Conservation (phyloP, 2,113 vertebrate species). For the Talpa occidentalis region DNA sequence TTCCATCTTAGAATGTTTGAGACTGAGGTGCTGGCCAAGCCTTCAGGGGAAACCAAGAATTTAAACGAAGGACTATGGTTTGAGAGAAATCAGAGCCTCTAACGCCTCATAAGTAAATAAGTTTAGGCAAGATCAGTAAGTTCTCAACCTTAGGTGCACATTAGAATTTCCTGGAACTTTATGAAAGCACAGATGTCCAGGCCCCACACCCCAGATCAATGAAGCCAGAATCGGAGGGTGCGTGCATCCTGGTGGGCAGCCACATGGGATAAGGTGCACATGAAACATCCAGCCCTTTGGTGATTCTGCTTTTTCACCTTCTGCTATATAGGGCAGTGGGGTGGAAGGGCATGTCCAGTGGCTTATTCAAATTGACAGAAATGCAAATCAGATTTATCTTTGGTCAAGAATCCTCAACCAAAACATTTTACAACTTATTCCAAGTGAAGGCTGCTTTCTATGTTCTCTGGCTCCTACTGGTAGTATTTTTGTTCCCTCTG, state of each 20-base stretch:
- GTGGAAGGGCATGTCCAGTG: too few species aligned
- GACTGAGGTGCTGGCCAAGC: not conserved
- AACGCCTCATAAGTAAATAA: not conserved
- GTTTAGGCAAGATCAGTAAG: not conserved
- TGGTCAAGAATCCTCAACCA: not conserved
- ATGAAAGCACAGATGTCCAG: not conserved
- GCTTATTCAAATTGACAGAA: not conserved
- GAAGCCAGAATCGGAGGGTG: not conserved
- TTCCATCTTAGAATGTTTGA: not conserved
- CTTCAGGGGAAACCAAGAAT: not conserved
- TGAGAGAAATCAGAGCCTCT: not conserved
- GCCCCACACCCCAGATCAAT: not conserved
- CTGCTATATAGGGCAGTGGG: not conserved
- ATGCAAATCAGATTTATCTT: not conserved
- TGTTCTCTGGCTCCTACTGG: not conserved
- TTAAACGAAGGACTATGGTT: not conserved
- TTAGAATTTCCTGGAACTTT: not conserved
- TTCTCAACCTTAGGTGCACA: not conserved
- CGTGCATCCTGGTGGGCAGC: not conserved
- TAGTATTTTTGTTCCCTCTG: not conserved
- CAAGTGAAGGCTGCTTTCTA: not conserved
- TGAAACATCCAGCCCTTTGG: not conserved
- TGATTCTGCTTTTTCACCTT: not conserved
- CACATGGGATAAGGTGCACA: fast-evolving
- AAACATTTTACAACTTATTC: not conserved